Evolutionary conservation across 2,888 invertebrate species (phyloP).

Genomic region (Hoplodrina blanda): DNA sequence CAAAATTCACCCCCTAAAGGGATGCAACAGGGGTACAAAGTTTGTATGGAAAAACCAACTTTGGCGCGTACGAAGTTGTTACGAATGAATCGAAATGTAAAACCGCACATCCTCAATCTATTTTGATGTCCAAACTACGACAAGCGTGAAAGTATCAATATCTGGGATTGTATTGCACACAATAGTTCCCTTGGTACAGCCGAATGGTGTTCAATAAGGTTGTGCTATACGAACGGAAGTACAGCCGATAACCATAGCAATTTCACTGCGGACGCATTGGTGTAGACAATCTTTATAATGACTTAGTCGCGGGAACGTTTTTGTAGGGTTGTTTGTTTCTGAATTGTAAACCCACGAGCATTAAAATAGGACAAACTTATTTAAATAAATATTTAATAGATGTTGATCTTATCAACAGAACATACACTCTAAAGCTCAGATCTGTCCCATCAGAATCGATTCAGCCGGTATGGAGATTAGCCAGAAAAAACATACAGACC

Average conservation of each 20-base stretch:
- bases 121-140: slow-evolving; percentile 18
- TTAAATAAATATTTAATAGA: too few relatives aligned
- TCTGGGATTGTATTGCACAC: slow-evolving; percentile 33
- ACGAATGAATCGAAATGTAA: neutral
- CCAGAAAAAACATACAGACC: too few relatives aligned
- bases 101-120: neutral
- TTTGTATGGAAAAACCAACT: too few relatives aligned
- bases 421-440: too few relatives aligned
- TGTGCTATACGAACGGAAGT: slow-evolving; percentile 34
- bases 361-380: too few relatives aligned
- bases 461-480: too few relatives aligned
- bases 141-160: slow-evolving; percentile 45
- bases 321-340: slow-evolving; percentile 7
- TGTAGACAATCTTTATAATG: slow-evolving; percentile 50
- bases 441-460: too few relatives aligned
- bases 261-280: slow-evolving; percentile 32
- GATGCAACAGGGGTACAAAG: too few relatives aligned
- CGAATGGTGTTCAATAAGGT: slow-evolving; percentile 46
- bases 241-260: slow-evolving; percentile 49
- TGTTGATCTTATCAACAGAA: too few relatives aligned
- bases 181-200: slow-evolving; percentile 15
- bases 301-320: slow-evolving; percentile 19
- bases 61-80: too few relatives aligned
- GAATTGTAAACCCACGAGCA: neutral
- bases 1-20: too few relatives aligned